These are phyloP conservation scores for Ficedula albicollis DNA, from an alignment of 2,797 vertebrate genomes.

Conservation along the genomic window DNA sequence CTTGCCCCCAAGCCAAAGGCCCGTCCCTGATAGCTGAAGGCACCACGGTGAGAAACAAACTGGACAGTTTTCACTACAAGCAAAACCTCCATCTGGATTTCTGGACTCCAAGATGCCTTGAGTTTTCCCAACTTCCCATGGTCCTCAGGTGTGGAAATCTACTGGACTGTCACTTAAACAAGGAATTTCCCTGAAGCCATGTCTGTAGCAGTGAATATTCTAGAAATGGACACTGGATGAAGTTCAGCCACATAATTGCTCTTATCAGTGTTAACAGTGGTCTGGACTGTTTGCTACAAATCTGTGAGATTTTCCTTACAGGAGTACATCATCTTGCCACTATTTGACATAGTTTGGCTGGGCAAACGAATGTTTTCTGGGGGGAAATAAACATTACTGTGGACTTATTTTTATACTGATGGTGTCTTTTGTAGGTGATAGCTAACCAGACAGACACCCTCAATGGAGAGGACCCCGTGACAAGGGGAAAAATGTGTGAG, in stretches of 20 bases:
- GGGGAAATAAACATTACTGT: slow-evolving; percentile 71
- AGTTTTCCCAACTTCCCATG: slow-evolving; percentile 91
- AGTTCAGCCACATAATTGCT: slow-evolving; percentile 74
- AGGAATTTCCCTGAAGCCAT: slow-evolving; percentile 90
- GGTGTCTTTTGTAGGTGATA: slow-evolving; percentile 67
- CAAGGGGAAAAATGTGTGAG: slow-evolving; percentile 39
- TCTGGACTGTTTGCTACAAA: slow-evolving; percentile 80
- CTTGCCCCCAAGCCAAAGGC: slow-evolving; percentile 89
- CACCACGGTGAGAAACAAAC: slow-evolving; percentile 79
- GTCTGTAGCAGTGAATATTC: slow-evolving; percentile 79
- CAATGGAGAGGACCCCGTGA: slow-evolving; percentile 29
- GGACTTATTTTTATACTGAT: slow-evolving; percentile 66
- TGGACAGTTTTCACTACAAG: slow-evolving; percentile 82
- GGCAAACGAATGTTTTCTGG: slow-evolving; percentile 70
- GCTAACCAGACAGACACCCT: slow-evolving; percentile 60
- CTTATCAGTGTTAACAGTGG: slow-evolving; percentile 81
- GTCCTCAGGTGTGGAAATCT: slow-evolving; percentile 96
- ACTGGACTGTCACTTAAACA: slow-evolving; percentile 86
- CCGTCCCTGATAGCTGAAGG: slow-evolving; percentile 89
- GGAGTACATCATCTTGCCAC: slow-evolving; percentile 74
- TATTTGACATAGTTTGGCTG: slow-evolving; percentile 80
- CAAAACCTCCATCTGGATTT: slow-evolving; percentile 81
- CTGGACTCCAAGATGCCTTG: slow-evolving; percentile 93
- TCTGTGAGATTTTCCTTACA: slow-evolving; percentile 84
- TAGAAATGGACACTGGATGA: slow-evolving; percentile 74